Percentiles rank a stretch among this genome's conserved stretches.
Conservation (phyloP, 2,113 vertebrate species). For the Clarias macrocephalus region DNA sequence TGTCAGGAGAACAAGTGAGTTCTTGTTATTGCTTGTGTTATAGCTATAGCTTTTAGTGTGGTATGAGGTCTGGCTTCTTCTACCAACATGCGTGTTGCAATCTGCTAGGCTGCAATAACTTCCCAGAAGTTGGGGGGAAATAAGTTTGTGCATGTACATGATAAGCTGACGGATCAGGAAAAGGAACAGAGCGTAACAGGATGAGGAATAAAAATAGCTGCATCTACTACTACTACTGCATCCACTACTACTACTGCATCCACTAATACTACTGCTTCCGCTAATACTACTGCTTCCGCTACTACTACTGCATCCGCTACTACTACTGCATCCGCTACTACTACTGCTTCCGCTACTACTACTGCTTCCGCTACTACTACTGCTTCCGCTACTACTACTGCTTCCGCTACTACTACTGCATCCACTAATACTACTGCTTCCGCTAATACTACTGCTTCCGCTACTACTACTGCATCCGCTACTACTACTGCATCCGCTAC, state of each 20-base stretch:
- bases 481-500: too few relatives aligned
- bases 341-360: background rate
- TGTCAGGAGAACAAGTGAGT: background rate
- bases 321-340: background rate
- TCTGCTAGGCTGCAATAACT: background rate
- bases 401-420: background rate
- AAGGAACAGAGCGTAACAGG: background rate
- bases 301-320: background rate
- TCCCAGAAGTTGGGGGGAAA: background rate
- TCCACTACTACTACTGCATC: background rate
- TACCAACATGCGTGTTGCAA: background rate
- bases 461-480: background rate
- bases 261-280: background rate
- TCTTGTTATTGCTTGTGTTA: background rate
- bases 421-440: too few relatives aligned
- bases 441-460: too few relatives aligned
- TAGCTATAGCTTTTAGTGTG: background rate
- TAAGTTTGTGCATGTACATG: background rate
- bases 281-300: background rate
- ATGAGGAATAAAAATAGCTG: background rate
- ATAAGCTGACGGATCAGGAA: background rate
- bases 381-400: background rate
- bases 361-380: background rate
- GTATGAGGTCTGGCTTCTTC: background rate
- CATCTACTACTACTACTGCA: background rate